A percentile compares a stretch with the other conserved stretches of the same genome.
Conservation (phyloP, 2,113 vertebrate genomes). For the Salminus brasiliensis region DNA sequence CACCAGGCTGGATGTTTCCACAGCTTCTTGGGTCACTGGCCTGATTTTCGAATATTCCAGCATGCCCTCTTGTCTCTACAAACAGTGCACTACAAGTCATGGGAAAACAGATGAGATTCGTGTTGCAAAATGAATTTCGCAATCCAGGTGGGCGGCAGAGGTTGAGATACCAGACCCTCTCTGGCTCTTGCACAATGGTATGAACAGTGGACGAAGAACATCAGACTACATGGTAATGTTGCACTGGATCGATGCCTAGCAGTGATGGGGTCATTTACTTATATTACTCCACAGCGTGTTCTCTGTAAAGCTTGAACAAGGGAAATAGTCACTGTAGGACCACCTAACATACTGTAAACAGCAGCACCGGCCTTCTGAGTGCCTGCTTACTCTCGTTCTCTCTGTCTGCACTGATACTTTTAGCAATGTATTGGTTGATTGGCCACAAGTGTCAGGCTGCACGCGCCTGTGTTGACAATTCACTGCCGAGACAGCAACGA, state of each 20-base stretch:
- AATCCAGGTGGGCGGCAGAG: background rate
- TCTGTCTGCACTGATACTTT: no score
- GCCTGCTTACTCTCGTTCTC: no score
- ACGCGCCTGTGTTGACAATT: no score
- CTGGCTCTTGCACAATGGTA: background rate
- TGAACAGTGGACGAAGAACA: background rate
- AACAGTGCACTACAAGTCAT: slow-evolving; percentile 24
- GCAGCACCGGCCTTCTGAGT: background rate
- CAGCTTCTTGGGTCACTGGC: background rate
- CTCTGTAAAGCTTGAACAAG: background rate
- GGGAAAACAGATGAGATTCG: slow-evolving; percentile 9
- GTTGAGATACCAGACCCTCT: background rate
- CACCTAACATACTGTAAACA: background rate
- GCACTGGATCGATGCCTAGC: background rate
- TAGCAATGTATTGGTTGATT: no score
- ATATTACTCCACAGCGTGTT: background rate
- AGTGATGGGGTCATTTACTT: background rate
- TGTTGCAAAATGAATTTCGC: slow-evolving; percentile 29
- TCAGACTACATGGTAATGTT: background rate
- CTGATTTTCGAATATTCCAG: background rate
- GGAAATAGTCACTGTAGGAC: background rate
- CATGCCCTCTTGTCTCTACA: slow-evolving; percentile 20
- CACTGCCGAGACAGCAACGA: no score
- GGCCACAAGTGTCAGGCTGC: no score
- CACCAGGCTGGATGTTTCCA: background rate